phyloP scores from a whole-genome alignment of 2,113 vertebrate genomes.

The Pelobates fuscus region DNA sequence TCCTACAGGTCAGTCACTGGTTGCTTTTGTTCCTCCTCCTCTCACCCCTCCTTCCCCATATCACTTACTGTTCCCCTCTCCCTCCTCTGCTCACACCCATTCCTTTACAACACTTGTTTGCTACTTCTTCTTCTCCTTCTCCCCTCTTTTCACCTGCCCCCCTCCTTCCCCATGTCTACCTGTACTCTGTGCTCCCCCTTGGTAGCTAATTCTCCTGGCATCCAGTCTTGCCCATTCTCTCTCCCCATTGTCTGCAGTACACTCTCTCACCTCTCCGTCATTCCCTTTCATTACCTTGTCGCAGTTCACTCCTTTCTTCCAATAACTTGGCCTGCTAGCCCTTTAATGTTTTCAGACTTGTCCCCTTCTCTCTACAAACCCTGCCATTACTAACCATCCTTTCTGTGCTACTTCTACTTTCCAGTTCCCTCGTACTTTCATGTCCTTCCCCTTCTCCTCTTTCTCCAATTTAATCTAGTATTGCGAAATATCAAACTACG shows the following conservation, averaged over 20 bases:
- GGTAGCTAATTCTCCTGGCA: background rate
- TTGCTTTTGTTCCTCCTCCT: slow-evolving; percentile 23
- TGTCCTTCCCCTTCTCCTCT: background rate
- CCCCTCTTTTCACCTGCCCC: background rate
- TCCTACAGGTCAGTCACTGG: slow-evolving; percentile 46
- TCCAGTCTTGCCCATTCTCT: background rate
- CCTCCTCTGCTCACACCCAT: background rate
- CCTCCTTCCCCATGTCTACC: background rate
- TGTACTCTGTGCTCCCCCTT: background rate
- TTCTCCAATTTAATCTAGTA: background rate
- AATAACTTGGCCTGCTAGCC: no score
- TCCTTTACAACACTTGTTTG: slow-evolving; percentile 14
- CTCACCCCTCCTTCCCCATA: slow-evolving; percentile 30
- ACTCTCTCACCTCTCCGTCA: background rate
- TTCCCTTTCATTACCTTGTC: background rate
- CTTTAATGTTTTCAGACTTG: background rate
- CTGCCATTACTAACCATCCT: background rate
- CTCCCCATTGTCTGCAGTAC: background rate
- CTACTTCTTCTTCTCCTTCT: slow-evolving; percentile 3
- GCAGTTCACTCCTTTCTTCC: background rate
- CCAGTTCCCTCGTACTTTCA: background rate
- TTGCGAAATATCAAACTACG: no score
- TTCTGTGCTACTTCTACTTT: background rate
- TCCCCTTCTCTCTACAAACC: background rate
- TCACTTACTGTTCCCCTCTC: slow-evolving; percentile 13